Base-by-base conservation (phyloP, 2,888 invertebrate genomes). In the Drosophila robusta region DNA sequence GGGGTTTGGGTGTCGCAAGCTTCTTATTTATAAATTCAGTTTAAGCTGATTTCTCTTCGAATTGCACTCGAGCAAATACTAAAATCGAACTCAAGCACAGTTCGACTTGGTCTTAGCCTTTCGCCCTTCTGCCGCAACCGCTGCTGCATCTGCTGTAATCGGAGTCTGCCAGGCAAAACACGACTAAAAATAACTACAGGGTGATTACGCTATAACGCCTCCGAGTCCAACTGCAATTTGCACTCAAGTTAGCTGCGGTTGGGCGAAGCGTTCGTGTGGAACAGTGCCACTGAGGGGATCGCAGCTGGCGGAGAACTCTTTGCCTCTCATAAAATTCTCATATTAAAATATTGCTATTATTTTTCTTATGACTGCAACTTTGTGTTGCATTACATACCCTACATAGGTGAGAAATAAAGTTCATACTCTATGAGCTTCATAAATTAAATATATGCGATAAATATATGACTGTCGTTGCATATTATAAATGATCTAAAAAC, bases 141-240 rank as follows among this genome's bases (percentile, higher is more conserved):
- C 14, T 50, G 9, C 36, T 44, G 26, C 8, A 26, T 16, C n/a
- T 34, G 14, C 34, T 38, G 56, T 54, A 61, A 66, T 50, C 70
- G 42, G 55, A 70, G 42, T 29, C 18, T 56, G n/a, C 34, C 41
- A 45, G 41, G 32, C 26, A 11, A 58, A 45, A 64, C 14, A 44
- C 9, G 45, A 55, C 63, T 64, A 56, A 70, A 74, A 70, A 74
- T 70, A 60, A 46, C 70, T 55, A 42, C 54, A 67, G 78, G 62
- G 65, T 80, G 75, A 78, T 82, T 83, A 70, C 61, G 76, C 75
- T 68, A 50, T 60, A 62, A 80, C 85, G 80, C 85, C 80, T 82
- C 39, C 46, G 42, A 62, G 39, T 41, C 26, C 34, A 60, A 63
- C 64, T 74, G 60, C 70, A 74, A 61, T 58, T 62, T 36, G 47